Percentiles rank a stretch among this genome's conserved stretches.
These are phyloP conservation scores for Drosophila tanythrix DNA, from an alignment of 2,888 invertebrate genomes.

Conservation along the genomic window DNA sequence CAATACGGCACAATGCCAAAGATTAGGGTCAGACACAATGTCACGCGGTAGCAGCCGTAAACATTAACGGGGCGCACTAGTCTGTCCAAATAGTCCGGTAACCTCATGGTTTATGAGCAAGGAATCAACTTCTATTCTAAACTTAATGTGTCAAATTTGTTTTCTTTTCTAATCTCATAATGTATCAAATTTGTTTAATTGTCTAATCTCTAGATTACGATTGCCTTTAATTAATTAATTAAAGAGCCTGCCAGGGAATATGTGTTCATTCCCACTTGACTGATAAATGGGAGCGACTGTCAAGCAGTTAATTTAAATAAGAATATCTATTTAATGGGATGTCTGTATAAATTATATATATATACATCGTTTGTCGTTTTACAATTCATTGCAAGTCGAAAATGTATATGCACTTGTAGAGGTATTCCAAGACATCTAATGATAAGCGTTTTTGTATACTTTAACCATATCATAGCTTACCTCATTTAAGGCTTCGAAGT, in stretches of 20 bases:
- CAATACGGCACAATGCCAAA: constrained; percentile 74
- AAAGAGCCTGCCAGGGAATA: neutral
- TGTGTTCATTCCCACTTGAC: neutral
- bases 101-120: constrained; percentile 57
- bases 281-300: neutral
- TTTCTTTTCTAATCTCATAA: neutral
- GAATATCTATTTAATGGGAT: neutral
- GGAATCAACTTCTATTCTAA: neutral
- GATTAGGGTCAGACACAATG: constrained; percentile 58
- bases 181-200: neutral
- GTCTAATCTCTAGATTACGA: constrained; percentile 16
- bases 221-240: constrained; percentile 22
- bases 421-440: neutral
- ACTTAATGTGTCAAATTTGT: neutral
- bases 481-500: constrained; percentile 80
- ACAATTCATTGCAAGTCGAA: neutral
- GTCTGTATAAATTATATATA: neutral
- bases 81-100: constrained; percentile 43
- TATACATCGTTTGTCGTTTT: neutral
- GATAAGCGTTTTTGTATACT: neutral
- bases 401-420: neutral
- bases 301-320: neutral
- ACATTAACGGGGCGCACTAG: constrained; percentile 67
- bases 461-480: constrained; percentile 53
- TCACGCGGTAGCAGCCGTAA: constrained; percentile 70